phyloP scores from a whole-genome alignment of 2,888 invertebrate species.

The Magallana nippona region DNA sequence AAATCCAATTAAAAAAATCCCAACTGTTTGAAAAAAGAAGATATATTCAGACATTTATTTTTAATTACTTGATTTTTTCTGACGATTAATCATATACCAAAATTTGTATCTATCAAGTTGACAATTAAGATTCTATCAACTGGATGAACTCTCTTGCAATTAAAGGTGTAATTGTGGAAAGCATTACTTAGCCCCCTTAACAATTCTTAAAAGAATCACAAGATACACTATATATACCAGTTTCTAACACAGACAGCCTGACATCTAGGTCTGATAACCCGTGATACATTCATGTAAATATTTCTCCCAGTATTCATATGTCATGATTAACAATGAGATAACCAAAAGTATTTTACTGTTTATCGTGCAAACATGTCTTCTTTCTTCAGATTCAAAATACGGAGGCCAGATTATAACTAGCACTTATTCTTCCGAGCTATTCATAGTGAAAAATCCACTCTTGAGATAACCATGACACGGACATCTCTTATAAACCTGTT shows the following conservation, averaged over 20 bases:
- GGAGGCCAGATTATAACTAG: neutral
- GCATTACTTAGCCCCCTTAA: neutral
- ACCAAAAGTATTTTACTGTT: neutral
- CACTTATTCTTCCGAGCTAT: neutral
- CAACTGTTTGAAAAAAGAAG: no score
- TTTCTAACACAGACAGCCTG: neutral
- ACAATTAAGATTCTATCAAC: no score
- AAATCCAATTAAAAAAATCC: no score
- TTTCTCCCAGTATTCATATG: neutral
- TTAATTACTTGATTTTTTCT: no score
- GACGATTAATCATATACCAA: no score
- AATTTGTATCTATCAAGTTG: no score
- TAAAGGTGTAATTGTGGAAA: no score
- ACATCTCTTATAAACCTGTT: neutral
- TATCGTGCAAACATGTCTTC: neutral
- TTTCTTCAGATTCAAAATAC: neutral
- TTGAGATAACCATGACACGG: neutral
- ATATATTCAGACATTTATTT: no score
- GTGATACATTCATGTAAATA: neutral
- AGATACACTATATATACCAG: neutral
- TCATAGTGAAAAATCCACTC: neutral
- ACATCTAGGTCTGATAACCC: neutral
- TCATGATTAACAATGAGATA: conserved; percentile 9
- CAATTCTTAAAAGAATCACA: neutral
- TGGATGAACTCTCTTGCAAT: no score